A percentile compares a stretch with the other conserved stretches of the same genome.
Conservation (phyloP, 2,888 invertebrate genomes). For the Cosmia pyralina region DNA sequence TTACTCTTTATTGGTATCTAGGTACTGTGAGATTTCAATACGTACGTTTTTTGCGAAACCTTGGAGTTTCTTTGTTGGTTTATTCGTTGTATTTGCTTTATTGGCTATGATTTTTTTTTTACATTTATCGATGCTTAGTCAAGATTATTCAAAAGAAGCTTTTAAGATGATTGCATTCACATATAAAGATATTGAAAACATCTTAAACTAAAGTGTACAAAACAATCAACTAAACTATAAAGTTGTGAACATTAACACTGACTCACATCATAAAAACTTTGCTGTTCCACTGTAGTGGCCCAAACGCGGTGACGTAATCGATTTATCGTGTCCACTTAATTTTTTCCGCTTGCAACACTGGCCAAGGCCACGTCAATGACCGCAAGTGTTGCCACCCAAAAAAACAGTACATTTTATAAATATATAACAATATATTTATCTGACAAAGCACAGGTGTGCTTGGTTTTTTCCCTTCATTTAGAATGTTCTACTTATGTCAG, state of each 20-base stretch:
- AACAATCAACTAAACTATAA: slow-evolving; percentile 26
- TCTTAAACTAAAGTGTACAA: slow-evolving; percentile 5
- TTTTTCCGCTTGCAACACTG: slow-evolving; percentile 77
- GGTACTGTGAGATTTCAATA: slow-evolving; percentile 46
- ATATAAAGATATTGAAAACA: slow-evolving; percentile 1
- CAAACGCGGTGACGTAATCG: slow-evolving; percentile 74
- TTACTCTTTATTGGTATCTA: slow-evolving; percentile 52
- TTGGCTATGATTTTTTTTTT: slow-evolving; percentile 31
- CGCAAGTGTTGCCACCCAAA: slow-evolving; percentile 72
- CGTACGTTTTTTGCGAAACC: slow-evolving; percentile 43
- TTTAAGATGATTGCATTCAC: slow-evolving; percentile 5
- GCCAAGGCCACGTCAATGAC: slow-evolving; percentile 81
- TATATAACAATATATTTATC: slow-evolving; percentile 67
- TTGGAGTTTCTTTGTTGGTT: slow-evolving; percentile 30
- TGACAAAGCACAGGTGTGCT: slow-evolving; percentile 69
- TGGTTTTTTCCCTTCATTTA: slow-evolving; percentile 61
- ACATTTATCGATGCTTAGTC: slow-evolving; percentile 13
- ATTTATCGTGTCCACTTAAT: slow-evolving; percentile 75
- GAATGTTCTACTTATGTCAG: slow-evolving; percentile 59
- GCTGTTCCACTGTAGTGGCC: slow-evolving; percentile 42
- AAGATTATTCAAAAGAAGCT: slow-evolving; percentile 29
- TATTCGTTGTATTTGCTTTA: slow-evolving; percentile 19
- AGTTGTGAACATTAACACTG: slow-evolving; percentile 26
- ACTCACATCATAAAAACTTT: slow-evolving; percentile 49
- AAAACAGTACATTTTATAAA: slow-evolving; percentile 74